Base-by-base conservation (phyloP, 30 jellyfish, hydroid and myxozoan genomes). In the Turritopsis dohrnii region DNA sequence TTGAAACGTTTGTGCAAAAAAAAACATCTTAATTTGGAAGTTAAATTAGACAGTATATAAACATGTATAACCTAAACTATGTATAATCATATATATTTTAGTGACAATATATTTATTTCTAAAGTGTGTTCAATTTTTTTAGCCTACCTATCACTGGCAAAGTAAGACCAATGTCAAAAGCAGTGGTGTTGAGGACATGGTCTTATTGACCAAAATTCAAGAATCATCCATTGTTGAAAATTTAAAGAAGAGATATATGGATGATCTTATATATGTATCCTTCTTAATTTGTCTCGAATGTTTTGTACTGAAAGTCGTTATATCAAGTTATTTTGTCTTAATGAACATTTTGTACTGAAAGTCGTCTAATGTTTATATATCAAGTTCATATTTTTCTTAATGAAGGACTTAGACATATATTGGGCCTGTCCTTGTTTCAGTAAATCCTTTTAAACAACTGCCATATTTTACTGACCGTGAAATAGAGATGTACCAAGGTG, bases 171-270 rank as follows among this genome's bases (percentile, higher is more conserved):
- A 93, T 85, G 88, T 94, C 83, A 94, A 94, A 66, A 94, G 85
- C 95, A 94, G 96, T 84, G 99, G 99, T n/a, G 99, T 95, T 22
- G 99, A 95, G 65, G 99, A 95, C 88, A 95, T 95, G 99, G 97
- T 90, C 80, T 91, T 95, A 52, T 91, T 95, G 53, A 95, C 99
- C 82, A 95, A 95, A 79, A 88, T 95, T 53, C 97, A 95, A 75
- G 99, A 89, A 71, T 83, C 98, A 8, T 91, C 96, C 85, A 95
- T 95, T 84, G 99, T 90, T 75, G 99, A 95, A 5, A 95, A 95
- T 71, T 73, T 95, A 20, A 86, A 89, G 86, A 95, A 95, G 79
- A 71, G 99, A 53, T 79, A 81, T 74, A 84, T 89, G 97, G 97
- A 95, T 83, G 99, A 95, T 71, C 92, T 90, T 16, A 95, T 95